Conservation (phyloP, 2,113 vertebrate species). For the Callochromis pleurospilus region DNA sequence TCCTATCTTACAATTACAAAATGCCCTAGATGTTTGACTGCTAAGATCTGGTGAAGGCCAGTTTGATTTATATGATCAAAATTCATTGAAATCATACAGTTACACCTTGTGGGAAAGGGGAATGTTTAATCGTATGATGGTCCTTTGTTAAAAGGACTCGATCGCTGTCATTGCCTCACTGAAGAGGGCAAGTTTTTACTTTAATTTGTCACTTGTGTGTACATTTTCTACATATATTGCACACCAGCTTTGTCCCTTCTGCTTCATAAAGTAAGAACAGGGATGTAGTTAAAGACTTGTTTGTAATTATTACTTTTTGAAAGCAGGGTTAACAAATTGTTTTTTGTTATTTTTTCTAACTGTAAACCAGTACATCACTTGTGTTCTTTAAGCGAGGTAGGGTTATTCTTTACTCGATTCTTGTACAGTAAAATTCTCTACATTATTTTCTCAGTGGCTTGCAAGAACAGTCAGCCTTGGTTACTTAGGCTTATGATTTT, state of each 20-base stretch:
- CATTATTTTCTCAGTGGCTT: not conserved
- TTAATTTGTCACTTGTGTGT: not conserved
- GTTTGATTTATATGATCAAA: not conserved
- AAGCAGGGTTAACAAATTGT: not conserved
- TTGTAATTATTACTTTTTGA: not conserved
- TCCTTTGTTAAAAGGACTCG: not conserved
- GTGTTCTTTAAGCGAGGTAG: not conserved
- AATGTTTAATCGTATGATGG: rapidly evolving
- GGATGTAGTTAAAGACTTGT: not conserved
- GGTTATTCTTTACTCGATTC: rapidly evolving
- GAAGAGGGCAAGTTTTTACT: not conserved
- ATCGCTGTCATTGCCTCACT: rapidly evolving
- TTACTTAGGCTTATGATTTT: rapidly evolving
- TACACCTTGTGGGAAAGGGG: not conserved
- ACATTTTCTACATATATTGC: not conserved
- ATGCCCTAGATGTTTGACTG: not conserved
- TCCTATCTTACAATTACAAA: not conserved
- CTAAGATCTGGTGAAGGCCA: not conserved
- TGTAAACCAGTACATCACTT: not conserved
- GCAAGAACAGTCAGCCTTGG: not conserved
- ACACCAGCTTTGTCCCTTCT: not conserved
- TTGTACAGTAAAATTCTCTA: not conserved
- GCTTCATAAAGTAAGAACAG: not conserved
- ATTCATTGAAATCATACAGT: rapidly evolving
- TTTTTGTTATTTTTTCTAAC: not conserved